These are phyloP conservation scores for Stegana nigrithorax DNA, from an alignment of 2,888 invertebrate genomes.

Conservation along the genomic window DNA sequence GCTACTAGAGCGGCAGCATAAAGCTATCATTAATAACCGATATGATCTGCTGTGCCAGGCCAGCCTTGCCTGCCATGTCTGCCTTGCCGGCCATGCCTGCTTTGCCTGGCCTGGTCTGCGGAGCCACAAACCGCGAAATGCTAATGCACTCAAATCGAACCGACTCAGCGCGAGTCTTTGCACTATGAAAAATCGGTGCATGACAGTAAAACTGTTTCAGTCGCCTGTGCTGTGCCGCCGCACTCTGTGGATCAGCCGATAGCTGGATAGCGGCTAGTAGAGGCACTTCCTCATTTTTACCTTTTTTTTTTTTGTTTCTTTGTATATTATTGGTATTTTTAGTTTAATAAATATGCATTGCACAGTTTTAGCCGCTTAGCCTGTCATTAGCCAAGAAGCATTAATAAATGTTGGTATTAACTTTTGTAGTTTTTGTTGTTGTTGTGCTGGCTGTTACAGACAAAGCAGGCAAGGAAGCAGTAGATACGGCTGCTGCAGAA, in stretches of 20 bases:
- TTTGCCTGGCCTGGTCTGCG: not conserved
- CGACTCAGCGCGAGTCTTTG: slow-evolving; percentile 27
- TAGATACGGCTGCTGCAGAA: not conserved
- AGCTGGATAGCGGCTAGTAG: not conserved
- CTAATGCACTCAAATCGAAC: slow-evolving; percentile 28
- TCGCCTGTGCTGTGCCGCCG: not conserved
- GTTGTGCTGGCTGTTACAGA: too few relatives aligned
- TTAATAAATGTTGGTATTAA: slow-evolving; percentile 4
- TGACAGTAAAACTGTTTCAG: not conserved
- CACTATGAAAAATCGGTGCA: slow-evolving; percentile 45
- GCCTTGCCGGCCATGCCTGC: not conserved
- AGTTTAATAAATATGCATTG: not conserved
- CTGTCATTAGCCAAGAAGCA: not conserved
- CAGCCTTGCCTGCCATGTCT: not conserved
- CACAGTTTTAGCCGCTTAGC: not conserved
- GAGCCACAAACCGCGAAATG: not conserved
- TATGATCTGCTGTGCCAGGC: slow-evolving; percentile 50
- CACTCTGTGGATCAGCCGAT: not conserved
- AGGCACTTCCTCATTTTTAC: not conserved
- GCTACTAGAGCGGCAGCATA: slow-evolving; percentile 41
- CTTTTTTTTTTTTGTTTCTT: not conserved
- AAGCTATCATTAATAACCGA: slow-evolving; percentile 64
- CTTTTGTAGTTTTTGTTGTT: not conserved
- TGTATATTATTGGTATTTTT: too few relatives aligned
- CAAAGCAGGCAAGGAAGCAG: too few relatives aligned